phyloP scores from a whole-genome alignment of 2,797 vertebrate species.

The Todus mexicanus region DNA sequence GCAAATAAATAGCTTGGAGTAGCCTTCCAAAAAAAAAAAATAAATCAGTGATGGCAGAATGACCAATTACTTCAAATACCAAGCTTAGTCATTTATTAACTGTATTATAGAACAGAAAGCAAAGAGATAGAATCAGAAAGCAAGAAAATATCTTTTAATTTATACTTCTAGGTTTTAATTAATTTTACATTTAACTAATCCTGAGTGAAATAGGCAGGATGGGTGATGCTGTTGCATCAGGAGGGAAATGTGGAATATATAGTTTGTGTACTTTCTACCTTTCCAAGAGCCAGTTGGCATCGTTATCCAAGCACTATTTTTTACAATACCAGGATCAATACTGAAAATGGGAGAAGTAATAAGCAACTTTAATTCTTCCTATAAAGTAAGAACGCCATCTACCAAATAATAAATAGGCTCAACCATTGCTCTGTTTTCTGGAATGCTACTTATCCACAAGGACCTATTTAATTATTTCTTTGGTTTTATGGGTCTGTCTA shows the following conservation, averaged over 20 bases:
- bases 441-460: constrained; percentile 35
- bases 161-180: not conserved
- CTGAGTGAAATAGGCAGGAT: not conserved
- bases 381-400: constrained; percentile 29
- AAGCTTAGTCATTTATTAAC: not conserved
- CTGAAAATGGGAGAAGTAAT: constrained; percentile 49
- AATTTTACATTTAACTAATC: not conserved
- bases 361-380: constrained; percentile 26
- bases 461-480: constrained; percentile 52
- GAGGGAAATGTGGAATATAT: not conserved
- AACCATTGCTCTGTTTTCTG: not conserved
- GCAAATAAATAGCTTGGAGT: not conserved
- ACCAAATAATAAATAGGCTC: constrained; percentile 32
- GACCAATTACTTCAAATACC: not conserved
- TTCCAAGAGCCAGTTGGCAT: not conserved
- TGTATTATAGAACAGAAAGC: not conserved
- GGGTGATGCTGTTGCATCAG: not conserved
- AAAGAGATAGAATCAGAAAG: not conserved
- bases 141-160: not conserved
- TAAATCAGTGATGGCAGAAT: rapidly evolving
- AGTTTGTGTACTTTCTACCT: not conserved
- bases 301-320: constrained; percentile 5
- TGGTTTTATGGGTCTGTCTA: constrained; percentile 42
- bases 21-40: not conserved
- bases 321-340: constrained; percentile 11